Evolutionary conservation across 1,140 invertebrate species (phyloP), one percentile per base, ranked within the genome.

Genomic region (Solenopsis fugax): DNA sequence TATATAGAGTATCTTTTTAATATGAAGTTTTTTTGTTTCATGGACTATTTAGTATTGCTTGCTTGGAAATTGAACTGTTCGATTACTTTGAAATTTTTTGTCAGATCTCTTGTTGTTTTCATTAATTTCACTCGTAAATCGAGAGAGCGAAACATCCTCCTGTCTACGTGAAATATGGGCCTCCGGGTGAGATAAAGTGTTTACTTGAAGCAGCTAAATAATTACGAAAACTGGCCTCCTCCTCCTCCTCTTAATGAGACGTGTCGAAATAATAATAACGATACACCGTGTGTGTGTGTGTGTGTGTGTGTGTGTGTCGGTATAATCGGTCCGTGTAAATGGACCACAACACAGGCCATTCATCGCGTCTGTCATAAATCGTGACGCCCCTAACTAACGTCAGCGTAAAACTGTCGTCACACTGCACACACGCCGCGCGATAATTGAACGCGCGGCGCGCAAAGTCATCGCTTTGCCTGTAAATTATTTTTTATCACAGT

Each of bases 381-480:
- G 76, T 64, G 41, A 90, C 89, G 89, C 89, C 89, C 82, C 89
- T 58, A 67, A 81, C 75, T 72, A 86, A 65, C 52, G 81, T 88
- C 81, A 78, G n/a, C 37, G 21, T 56, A 21, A 62, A 86, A 85
- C 60, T 73, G 41, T 69, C 58, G 21, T 24, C 24, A 58, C 50
- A n/a, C 41, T 65, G n/a, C 12, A 58, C 29, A 52, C 21, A 34
- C 50, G 16, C 34, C 10, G n/a, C 12, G 48, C 45, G 34, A 29
- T 82, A 34, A 56, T 58, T 54, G 65, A 52, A 71, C 24, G 48
- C 13, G 9, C n/a, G 29, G 6, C 5, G 10, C n/a, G 67, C 48
- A 29, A 62, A 52, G 48, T 65, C 60, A 56, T 71, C 56, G 21
- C 52, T 52, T 71, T 58, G 67, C 58, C 50, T 72, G 54, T 64